These are phyloP conservation scores for Neodontobutis hainanensis DNA, from an alignment of 2,113 vertebrate genomes.

Conservation along the genomic window DNA sequence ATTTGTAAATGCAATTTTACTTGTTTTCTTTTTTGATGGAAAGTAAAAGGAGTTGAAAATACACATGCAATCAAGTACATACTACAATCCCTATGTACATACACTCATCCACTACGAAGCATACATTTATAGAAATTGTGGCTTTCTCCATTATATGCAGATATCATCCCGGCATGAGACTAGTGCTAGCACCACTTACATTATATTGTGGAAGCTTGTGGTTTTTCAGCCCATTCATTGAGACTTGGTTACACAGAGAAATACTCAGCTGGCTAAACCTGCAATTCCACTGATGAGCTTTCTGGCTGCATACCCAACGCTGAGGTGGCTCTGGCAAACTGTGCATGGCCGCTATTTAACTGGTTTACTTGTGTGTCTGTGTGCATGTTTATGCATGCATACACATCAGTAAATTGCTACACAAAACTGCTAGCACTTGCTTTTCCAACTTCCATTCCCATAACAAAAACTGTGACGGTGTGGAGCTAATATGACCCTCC, in stretches of 20 bases:
- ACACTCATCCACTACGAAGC: slow-evolving; percentile 12
- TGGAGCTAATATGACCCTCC: slow-evolving; percentile 57
- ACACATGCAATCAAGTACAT: slow-evolving; percentile 12
- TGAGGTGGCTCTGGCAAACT: slow-evolving; percentile 53
- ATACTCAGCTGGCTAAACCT: slow-evolving; percentile 66
- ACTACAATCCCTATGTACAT: slow-evolving; percentile 5
- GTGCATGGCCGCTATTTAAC: slow-evolving; percentile 28
- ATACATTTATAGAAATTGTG: slow-evolving; percentile 5
- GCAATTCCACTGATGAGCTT: slow-evolving; percentile 70
- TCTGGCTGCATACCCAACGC: slow-evolving; percentile 48
- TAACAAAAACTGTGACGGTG: slow-evolving; percentile 46
- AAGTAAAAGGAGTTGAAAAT: background rate
- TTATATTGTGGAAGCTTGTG: slow-evolving; percentile 42
- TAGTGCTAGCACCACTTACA: slow-evolving; percentile 44
- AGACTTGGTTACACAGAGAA: slow-evolving; percentile 64
- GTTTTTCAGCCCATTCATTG: slow-evolving; percentile 63
- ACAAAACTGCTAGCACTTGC: slow-evolving; percentile 39
- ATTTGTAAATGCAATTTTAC: too few relatives aligned
- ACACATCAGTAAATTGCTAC: slow-evolving; percentile 25
- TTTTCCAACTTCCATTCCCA: slow-evolving; percentile 47
- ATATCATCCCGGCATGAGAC: slow-evolving; percentile 19
- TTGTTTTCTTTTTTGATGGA: too few relatives aligned
- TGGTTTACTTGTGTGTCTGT: slow-evolving; percentile 27
- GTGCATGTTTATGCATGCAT: background rate
- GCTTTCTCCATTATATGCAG: slow-evolving; percentile 26